These are phyloP conservation scores for Apostichopus parvimensis DNA, from an alignment of 35 echinoderm and acorn worm genomes.

Conservation along the genomic window DNA sequence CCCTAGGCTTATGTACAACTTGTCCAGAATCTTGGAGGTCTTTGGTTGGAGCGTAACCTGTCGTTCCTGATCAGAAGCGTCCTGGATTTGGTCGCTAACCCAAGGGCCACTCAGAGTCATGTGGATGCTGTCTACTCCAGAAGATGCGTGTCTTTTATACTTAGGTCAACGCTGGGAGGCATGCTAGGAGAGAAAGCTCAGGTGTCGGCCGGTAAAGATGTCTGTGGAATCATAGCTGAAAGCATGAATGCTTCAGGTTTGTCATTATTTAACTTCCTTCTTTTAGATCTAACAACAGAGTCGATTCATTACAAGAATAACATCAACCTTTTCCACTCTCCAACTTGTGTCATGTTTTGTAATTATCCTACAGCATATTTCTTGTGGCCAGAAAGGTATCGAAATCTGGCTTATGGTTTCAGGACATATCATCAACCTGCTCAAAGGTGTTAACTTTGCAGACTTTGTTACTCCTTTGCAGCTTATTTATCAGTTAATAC, in stretches of 20 bases:
- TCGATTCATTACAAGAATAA: no score
- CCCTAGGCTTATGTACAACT: conserved; percentile 85
- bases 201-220: conserved; percentile 83
- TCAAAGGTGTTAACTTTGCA: no score
- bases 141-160: conserved; percentile 91
- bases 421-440: no score
- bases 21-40: conserved; percentile 81
- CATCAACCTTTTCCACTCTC: no score
- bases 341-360: no score
- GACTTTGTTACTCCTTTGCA: no score
- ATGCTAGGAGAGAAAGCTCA: conserved; percentile 98
- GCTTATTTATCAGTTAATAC: no score
- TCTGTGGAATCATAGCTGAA: conserved; percentile 87
- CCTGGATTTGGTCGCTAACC: conserved; percentile 85
- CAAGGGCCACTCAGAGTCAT: conserved; percentile 88
- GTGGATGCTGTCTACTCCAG: conserved; percentile 95
- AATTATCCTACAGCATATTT: no score
- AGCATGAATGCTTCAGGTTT: conserved; percentile 91
- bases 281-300: no score
- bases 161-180: conserved; percentile 76
- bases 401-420: no score
- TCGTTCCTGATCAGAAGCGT: conserved; percentile 76
- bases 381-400: no score
- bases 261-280: neutral
- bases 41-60: conserved; percentile 95